Evolutionary conservation across 1,140 invertebrate species (phyloP).

Genomic region (Diploscapter pachys): DNA sequence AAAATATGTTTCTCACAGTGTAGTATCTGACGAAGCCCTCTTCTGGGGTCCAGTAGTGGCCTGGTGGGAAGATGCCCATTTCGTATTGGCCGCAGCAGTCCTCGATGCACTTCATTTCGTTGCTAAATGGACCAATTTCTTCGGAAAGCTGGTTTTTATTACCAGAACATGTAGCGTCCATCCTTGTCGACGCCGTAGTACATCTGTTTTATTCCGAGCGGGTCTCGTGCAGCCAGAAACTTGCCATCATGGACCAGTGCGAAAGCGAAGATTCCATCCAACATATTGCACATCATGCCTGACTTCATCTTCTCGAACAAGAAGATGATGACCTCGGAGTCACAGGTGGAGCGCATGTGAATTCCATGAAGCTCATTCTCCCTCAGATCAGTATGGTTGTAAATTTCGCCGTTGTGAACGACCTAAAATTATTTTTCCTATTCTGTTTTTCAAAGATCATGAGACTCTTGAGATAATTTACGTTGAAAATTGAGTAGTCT

Average conservation of each 20-base stretch:
- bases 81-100: constrained; percentile 41
- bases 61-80: constrained; percentile 50
- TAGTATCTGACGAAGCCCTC: constrained; percentile 55
- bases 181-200: constrained; percentile 52
- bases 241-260: constrained; percentile 52
- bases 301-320: constrained; percentile 49
- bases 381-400: constrained; percentile 48
- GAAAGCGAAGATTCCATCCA: constrained; percentile 57
- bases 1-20: not conserved
- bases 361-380: constrained; percentile 41
- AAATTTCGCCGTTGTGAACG: constrained; percentile 58
- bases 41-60: constrained; percentile 50
- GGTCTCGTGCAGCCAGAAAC: constrained; percentile 55
- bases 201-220: constrained; percentile 54
- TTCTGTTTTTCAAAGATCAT: not conserved
- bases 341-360: constrained; percentile 43
- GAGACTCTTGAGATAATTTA: not conserved
- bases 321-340: constrained; percentile 51
- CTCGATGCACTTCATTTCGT: constrained; percentile 57
- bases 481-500: no score
- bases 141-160: constrained; percentile 19
- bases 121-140: constrained; percentile 42
- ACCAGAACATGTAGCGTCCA: constrained; percentile 50
- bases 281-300: constrained; percentile 45
- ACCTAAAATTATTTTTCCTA: constrained; percentile 43